Evolutionary conservation across 1,140 invertebrate species (phyloP), one percentile per base, ranked within the genome.

Genomic region (Brachionus sp.): DNA sequence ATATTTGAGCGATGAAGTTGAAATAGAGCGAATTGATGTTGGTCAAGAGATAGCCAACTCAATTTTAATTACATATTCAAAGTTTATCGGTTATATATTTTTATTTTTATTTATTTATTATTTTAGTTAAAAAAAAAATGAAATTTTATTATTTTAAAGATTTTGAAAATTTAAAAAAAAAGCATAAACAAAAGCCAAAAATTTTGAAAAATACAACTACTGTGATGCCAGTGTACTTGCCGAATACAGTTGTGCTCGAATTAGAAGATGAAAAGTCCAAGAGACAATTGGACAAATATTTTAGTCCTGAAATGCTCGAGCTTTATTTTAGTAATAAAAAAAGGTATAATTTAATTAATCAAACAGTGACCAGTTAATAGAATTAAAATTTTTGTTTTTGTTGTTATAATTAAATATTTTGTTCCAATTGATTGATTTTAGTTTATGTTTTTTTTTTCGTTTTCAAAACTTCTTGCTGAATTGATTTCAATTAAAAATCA

Each of bases 271-370:
- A 75, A 13, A 75, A 75, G 25, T n/a, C 37, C 2, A 46, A 44
- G 25, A 75, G 46, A 13, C 39, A 25, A 12, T 25, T 75, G 39
- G 42, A 75, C 2, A 75, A 44, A 9, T 7, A 46, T 46, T 19
- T 75, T 10, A 75, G n/a, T 39, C 7, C 25, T 37, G 75, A 78
- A 23, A 57, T 78, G 9, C 10, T 78, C 3, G 75, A 78, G 19
- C 35, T 78, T 2, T 78, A 78, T 78, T 78, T 78, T 78, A 46
- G 37, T 16, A 78, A 78, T 78, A 75, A 75, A 75, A 75, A 75
- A 46, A 75, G 70, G 70, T 75, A 73, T 1, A 19, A 16, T 39
- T 68, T 7, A 29, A 3, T 13, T 66, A 29, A 75, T n/a, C 3
- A n/a, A 70, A n/a, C n/a, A n/a, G 6, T 44, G 33, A 39, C 33